Conservation (phyloP, 2,888 invertebrate species). For the Harpalus rufipes region DNA sequence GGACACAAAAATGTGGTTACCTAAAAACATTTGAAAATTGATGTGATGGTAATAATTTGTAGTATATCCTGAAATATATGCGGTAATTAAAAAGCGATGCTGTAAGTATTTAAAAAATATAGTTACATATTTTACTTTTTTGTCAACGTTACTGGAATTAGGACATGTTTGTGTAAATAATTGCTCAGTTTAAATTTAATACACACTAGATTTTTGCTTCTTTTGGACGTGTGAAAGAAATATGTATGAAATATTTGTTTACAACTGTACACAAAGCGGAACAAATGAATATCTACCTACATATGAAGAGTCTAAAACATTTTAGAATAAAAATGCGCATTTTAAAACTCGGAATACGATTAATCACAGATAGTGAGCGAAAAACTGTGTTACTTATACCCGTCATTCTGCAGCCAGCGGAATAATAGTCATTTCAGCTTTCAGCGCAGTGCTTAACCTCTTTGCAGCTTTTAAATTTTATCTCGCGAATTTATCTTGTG, state of each 20-base stretch:
- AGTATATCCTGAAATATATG: too few relatives aligned
- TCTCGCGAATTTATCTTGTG: slow-evolving; percentile 58
- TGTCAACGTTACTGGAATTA: not conserved
- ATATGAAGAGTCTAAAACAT: slow-evolving; percentile 6
- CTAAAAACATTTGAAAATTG: too few relatives aligned
- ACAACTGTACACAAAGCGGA: not conserved
- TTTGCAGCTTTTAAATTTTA: slow-evolving; percentile 63
- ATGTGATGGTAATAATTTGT: too few relatives aligned
- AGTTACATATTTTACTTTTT: not conserved
- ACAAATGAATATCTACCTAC: slow-evolving; percentile 6
- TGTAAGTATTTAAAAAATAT: not conserved
- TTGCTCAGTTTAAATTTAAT: not conserved
- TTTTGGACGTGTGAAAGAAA: slow-evolving; percentile 5
- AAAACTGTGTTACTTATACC: slow-evolving; percentile 56
- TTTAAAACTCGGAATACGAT: slow-evolving; percentile 53
- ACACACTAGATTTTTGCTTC: not conserved
- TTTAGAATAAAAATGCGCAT: slow-evolving; percentile 32
- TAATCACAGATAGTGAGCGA: slow-evolving; percentile 58
- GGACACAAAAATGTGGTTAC: too few relatives aligned
- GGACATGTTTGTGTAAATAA: not conserved
- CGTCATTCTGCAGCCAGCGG: slow-evolving; percentile 44
- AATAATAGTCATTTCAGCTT: slow-evolving; percentile 61
- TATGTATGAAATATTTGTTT: slow-evolving; percentile 4
- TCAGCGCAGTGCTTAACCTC: slow-evolving; percentile 53
- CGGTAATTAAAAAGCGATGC: not conserved